Evolutionary conservation across 1,140 invertebrate genomes (phyloP).

Genomic region (Ostrea edulis): DNA sequence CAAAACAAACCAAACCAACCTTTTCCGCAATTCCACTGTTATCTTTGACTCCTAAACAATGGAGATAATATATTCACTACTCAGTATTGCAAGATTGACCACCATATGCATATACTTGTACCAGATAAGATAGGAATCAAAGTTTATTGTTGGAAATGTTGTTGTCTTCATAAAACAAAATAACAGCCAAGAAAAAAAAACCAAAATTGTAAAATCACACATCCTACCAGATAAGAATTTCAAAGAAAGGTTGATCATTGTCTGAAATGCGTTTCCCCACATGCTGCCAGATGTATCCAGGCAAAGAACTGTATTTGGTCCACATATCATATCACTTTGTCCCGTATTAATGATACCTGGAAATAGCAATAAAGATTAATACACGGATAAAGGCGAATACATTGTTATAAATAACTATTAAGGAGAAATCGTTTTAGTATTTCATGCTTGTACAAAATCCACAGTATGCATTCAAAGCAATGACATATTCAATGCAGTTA

Average conservation of each 20-base stretch:
- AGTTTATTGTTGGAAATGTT: too few species aligned
- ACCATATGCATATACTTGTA: not conserved
- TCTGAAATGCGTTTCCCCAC: constrained; percentile 29
- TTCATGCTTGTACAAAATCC: too few species aligned
- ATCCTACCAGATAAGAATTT: constrained; percentile 8
- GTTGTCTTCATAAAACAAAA: too few species aligned
- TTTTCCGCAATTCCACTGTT: not conserved
- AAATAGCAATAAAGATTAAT: not conserved
- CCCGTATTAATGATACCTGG: not conserved
- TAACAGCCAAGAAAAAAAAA: too few species aligned
- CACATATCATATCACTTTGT: constrained; percentile 14
- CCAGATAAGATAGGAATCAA: too few species aligned
- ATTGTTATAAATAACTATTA: too few species aligned
- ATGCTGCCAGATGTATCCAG: constrained; percentile 47
- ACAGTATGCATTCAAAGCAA: too few species aligned
- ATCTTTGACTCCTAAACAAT: not conserved
- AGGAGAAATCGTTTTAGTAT: too few species aligned
- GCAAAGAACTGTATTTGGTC: constrained; percentile 11
- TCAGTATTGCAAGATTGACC: not conserved
- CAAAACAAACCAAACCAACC: constrained; percentile 43
- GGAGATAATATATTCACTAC: not conserved
- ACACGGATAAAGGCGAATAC: too few species aligned
- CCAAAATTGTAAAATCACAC: too few species aligned
- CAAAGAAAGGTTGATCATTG: constrained; percentile 11
- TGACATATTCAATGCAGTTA: too few species aligned